These are phyloP conservation scores for Pelobates cultripes DNA, from an alignment of 2,797 vertebrate species.

Conservation along the genomic window DNA sequence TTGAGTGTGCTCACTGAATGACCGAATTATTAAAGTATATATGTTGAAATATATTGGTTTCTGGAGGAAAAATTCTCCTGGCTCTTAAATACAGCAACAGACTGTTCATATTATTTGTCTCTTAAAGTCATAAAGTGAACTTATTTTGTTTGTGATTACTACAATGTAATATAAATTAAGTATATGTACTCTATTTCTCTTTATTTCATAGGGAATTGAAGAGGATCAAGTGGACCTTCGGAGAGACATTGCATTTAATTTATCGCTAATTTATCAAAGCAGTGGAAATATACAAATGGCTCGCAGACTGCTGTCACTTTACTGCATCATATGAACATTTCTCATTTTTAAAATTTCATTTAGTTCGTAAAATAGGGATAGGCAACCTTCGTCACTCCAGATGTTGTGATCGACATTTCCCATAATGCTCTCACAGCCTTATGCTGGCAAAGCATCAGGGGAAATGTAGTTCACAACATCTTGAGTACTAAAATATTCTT, in stretches of 20 bases:
- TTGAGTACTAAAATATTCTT: no score
- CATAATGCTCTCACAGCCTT: no score
- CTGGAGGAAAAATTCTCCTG: no score
- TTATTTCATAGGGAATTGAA: constrained; percentile 78
- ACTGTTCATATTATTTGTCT: neutral
- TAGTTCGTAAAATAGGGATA: no score
- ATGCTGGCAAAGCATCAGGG: neutral
- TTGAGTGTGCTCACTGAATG: no score
- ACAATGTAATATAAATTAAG: neutral
- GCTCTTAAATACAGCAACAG: no score
- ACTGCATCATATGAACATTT: constrained; percentile 64
- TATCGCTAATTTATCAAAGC: constrained; percentile 83
- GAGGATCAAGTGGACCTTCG: constrained; percentile 82
- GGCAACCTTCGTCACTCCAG: no score
- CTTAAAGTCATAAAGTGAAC: neutral
- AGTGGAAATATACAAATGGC: constrained; percentile 83
- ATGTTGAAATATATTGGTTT: no score
- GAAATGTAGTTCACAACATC: no score
- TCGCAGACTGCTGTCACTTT: constrained; percentile 72
- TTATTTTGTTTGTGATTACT: neutral
- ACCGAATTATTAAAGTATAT: no score
- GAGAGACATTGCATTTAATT: constrained; percentile 83
- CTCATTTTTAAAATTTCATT: neutral
- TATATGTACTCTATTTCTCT: neutral
- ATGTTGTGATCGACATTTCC: no score